phyloP scores from a whole-genome alignment of 2,797 vertebrate genomes.

The Lacerta bilineata region DNA sequence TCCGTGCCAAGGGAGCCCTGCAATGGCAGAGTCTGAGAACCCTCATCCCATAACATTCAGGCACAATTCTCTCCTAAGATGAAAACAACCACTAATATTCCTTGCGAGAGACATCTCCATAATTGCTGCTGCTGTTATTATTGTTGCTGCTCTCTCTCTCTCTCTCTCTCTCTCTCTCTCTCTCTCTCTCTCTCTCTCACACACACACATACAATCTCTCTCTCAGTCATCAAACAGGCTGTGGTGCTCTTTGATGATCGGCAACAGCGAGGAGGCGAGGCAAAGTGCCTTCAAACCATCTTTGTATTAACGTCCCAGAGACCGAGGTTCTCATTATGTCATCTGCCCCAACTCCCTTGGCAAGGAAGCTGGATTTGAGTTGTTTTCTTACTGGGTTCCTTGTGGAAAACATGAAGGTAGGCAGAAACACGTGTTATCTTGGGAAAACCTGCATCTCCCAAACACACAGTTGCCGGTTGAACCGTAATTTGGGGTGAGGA shows the following conservation, averaged over 20 bases:
- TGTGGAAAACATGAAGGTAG: accelerated
- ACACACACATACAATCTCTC: slow-evolving; percentile 18
- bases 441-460: not conserved
- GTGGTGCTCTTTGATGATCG: slow-evolving; percentile 67
- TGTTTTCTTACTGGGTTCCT: accelerated
- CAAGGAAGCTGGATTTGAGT: slow-evolving; percentile 69
- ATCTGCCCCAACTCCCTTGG: slow-evolving; percentile 59
- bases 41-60: not conserved
- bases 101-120: not conserved
- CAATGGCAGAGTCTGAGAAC: not conserved
- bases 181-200: too few species aligned
- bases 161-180: not conserved
- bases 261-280: slow-evolving; percentile 66
- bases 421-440: not conserved
- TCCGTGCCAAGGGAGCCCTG: not conserved
- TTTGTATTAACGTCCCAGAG: slow-evolving; percentile 75
- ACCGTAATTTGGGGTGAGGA: not conserved
- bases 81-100: slow-evolving; percentile 5
- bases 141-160: not conserved
- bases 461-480: not conserved
- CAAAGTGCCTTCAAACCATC: slow-evolving; percentile 72
- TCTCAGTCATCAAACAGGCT: slow-evolving; percentile 71
- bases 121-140: slow-evolving; percentile 48
- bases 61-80: slow-evolving; percentile 16
- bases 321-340: slow-evolving; percentile 81